Evolutionary conservation across 2,888 invertebrate genomes (phyloP), one percentile per base, ranked within the genome.

Genomic region (Pandemis cinnamomeana): DNA sequence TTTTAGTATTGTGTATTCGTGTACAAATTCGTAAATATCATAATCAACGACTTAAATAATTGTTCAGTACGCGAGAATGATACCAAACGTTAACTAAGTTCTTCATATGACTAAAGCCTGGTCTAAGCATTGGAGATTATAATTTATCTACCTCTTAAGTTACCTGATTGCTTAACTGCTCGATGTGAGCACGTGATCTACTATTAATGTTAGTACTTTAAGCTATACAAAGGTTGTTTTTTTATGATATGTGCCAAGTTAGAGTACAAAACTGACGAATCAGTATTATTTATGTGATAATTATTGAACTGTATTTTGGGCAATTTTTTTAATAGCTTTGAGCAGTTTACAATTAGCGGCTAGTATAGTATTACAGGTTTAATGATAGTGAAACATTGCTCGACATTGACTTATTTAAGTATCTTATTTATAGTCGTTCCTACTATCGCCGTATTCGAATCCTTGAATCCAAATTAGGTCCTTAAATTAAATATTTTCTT

Each of bases 61-160:
- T 44, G 27, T 4, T 36, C 27, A 11, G 11, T 11, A 48, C 13
- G 48, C 11, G 11, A 48, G n/a, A 51, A 53, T 48, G 13, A 13
- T 13, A 48, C 11, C n/a, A 15, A 51, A 51, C 20, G 15, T 55
- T 20, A 55, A 15, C 7, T 27, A 58, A 27, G 27, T 10, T 27
- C 27, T 27, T 58, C 58, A 58, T 58, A 36, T 27, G 27, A 11
- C 15, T 58, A 27, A 58, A 58, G 11, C 27, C 27, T 55, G 20
- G 55, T 55, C 20, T 55, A 58, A 58, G 58, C 27, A 44, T 62
- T 72, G 48, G 42, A 13, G 48, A 42, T 60, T 73, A 51, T 63
- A 51, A 53, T 72, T 77, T 75, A 83, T 85, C 85, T 87, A 89
- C 87, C 86, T 87, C 86, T 82, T 82, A 78, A 74, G 82, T 85